Conservation (phyloP, 2,888 invertebrate genomes). For the Cactoblastis cactorum region DNA sequence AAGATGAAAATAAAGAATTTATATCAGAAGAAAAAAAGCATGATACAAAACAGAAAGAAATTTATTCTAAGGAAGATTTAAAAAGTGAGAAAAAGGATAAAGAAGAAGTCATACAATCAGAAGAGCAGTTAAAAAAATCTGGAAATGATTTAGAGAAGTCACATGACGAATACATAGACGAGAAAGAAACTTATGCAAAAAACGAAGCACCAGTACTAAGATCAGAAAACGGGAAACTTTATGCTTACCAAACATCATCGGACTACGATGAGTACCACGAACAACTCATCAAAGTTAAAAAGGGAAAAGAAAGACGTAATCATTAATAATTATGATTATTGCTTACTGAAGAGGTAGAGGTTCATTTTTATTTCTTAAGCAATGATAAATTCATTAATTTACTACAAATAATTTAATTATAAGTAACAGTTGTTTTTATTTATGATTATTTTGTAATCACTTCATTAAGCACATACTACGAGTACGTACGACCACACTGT, state of each 20-base stretch:
- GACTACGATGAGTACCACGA: conserved; percentile 3
- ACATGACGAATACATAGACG: not conserved
- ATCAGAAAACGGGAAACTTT: not conserved
- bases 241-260: not conserved
- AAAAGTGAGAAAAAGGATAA: not conserved
- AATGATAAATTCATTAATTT: no score
- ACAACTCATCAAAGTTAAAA: not conserved
- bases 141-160: not conserved
- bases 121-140: not conserved
- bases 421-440: no score
- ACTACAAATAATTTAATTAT: no score
- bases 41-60: not conserved
- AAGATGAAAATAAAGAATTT: not conserved
- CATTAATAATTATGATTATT: not conserved
- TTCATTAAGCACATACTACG: no score
- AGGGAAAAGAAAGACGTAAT: no score
- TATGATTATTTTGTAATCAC: no score
- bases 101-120: not conserved
- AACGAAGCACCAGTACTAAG: not conserved
- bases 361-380: no score
- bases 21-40: not conserved
- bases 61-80: not conserved
- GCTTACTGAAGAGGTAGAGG: not conserved
- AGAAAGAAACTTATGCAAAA: not conserved
- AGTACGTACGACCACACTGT: no score